These are phyloP conservation scores for Steinernema scapterisci DNA, from an alignment of 2,888 invertebrate species.

Conservation along the genomic window DNA sequence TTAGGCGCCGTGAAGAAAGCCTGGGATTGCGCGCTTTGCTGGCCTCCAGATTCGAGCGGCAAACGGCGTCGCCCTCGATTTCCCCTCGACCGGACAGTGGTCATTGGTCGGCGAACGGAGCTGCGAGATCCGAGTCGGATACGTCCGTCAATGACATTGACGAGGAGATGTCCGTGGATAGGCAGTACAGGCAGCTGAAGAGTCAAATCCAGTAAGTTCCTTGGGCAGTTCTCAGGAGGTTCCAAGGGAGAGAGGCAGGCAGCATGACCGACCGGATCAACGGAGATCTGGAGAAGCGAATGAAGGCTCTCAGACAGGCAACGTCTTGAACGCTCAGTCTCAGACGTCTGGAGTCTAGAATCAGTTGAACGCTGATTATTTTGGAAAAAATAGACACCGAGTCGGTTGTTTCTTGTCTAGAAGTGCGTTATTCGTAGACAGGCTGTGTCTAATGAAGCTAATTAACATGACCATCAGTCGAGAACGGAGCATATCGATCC, in stretches of 20 bases:
- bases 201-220: constrained; percentile 48
- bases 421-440: too few relatives aligned
- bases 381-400: too few relatives aligned
- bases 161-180: constrained; percentile 50
- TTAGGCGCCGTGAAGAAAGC: constrained; percentile 34
- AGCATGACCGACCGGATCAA: too few relatives aligned
- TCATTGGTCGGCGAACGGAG: constrained; percentile 40
- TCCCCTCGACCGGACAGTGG: constrained; percentile 32
- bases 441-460: too few relatives aligned
- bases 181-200: constrained; percentile 52
- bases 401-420: too few relatives aligned
- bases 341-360: too few relatives aligned
- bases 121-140: constrained; percentile 57
- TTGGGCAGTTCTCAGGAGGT: not conserved
- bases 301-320: too few relatives aligned
- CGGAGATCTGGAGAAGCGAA: too few relatives aligned
- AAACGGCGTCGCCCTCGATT: constrained; percentile 30
- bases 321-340: too few relatives aligned
- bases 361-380: too few relatives aligned
- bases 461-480: too few relatives aligned
- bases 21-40: constrained; percentile 35
- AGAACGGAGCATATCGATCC: too few relatives aligned
- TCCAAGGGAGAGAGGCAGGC: not conserved
- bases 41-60: constrained; percentile 20
- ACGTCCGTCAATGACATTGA: constrained; percentile 45